Base-by-base conservation (phyloP, 2,797 vertebrate genomes). In the Galago senegalensis region DNA sequence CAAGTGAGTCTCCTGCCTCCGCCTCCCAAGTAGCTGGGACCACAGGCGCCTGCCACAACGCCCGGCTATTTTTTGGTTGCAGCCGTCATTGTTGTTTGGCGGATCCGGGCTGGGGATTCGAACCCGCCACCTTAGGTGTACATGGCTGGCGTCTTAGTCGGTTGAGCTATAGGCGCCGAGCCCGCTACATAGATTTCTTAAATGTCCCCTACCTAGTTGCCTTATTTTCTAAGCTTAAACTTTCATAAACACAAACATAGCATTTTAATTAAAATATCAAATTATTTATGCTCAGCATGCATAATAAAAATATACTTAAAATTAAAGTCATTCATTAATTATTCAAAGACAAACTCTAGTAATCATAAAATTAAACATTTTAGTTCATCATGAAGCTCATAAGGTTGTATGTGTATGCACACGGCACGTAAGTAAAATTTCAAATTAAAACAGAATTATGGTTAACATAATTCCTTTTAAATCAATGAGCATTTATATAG, bases 211-310 rank as follows among this genome's bases (percentile, higher is more conserved):
- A 58, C 9, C 25, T 53, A 31, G n/a, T 43, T 65, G 58, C 40
- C 31, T 88, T 49, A 90, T 79, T 69, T 96, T 34, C 56, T 69
- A 93, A 89, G n/a, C 14, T 91, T 87, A 84, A 60, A 31, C 16
- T 60, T 92, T n/a, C 72, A 90, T 58, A 75, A 93, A 75, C 40
- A 82, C 18, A 72, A 93, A 89, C 31, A 80, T 31, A 61, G 73
- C 37, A 69, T 93, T 80, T 83, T 60, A 65, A 86, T 82, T 82
- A 91, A 82, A 87, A 61, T 49, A 65, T 91, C 85, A 94, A 72
- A 73, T 79, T 87, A 87, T 87, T 96, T 90, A 27, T 88, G 56
- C 13, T 58, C 37, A 87, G 31, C 46, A 73, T 75, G 23, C 27
- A 65, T 87, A 79, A 81, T 67, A 34, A 67, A 43, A 91, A 91